Evolutionary conservation across 1,140 invertebrate genomes (phyloP).

Genomic region (Drosophila athabasca): DNA sequence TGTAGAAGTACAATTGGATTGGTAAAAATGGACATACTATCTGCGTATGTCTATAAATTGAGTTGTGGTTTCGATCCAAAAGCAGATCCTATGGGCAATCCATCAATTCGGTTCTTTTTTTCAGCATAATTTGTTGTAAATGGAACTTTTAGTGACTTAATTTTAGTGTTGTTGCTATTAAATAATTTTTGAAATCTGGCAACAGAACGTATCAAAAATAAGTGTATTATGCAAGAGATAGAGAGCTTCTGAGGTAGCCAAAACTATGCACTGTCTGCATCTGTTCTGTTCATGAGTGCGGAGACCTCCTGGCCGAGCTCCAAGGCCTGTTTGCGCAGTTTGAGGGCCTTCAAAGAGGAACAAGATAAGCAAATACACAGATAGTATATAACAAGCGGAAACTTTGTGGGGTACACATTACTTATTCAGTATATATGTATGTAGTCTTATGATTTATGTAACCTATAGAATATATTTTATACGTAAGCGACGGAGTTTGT

Average conservation of each 20-base stretch:
- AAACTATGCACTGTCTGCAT: constrained; percentile 47
- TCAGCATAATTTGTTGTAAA: constrained; percentile 65
- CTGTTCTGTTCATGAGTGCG: constrained; percentile 43
- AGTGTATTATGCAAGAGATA: constrained; percentile 63
- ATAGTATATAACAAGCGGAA: too few relatives aligned
- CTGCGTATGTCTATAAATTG: constrained; percentile 24
- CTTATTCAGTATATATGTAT: too few relatives aligned
- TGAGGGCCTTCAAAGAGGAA: constrained; percentile 56
- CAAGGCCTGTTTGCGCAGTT: constrained; percentile 76
- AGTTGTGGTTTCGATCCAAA: constrained; percentile 53
- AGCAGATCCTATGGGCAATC: constrained; percentile 47
- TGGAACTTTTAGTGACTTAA: constrained; percentile 69
- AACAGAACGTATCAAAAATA: constrained; percentile 80
- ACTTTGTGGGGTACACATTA: too few relatives aligned
- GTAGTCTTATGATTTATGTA: too few relatives aligned
- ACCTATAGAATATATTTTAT: too few relatives aligned
- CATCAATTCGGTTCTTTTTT: constrained; percentile 32
- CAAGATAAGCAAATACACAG: not conserved
- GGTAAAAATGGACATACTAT: constrained; percentile 44
- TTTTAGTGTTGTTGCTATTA: constrained; percentile 46
- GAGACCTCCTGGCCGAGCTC: constrained; percentile 72
- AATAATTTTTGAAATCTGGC: constrained; percentile 53
- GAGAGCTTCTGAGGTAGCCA: constrained; percentile 62
- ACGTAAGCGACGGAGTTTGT: too few relatives aligned
- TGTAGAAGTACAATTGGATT: constrained; percentile 25